phyloP scores from a whole-genome alignment of 2,113 vertebrate species.

The Australoheros scitulus region DNA sequence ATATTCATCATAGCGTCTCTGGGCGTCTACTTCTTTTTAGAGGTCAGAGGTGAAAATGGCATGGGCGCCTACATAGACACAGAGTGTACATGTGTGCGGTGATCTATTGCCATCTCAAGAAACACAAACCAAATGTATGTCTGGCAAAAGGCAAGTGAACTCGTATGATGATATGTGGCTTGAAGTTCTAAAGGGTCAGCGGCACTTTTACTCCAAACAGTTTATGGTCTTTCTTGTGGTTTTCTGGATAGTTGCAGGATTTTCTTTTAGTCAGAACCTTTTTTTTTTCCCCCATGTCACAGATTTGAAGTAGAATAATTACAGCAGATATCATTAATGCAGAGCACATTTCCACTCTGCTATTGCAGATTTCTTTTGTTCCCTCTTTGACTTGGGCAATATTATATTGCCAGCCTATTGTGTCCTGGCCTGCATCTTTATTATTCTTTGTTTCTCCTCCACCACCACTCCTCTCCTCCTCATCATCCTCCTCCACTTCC shows the following conservation, averaged over 20 bases:
- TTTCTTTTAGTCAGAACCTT: constrained; percentile 32
- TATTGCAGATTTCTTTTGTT: constrained; percentile 51
- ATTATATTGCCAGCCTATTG: constrained; percentile 43
- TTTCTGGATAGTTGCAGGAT: constrained; percentile 20
- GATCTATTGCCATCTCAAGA: constrained; percentile 64
- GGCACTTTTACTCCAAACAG: constrained; percentile 38
- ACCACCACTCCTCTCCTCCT: neutral
- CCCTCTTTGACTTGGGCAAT: constrained; percentile 40
- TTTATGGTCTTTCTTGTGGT: constrained; percentile 53
- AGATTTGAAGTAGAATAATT: constrained; percentile 12
- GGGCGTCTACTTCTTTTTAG: constrained; percentile 54
- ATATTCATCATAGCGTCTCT: constrained; percentile 69
- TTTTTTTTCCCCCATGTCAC: neutral
- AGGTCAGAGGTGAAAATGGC: constrained; percentile 66
- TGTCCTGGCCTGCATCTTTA: constrained; percentile 67
- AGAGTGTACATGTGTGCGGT: constrained; percentile 22
- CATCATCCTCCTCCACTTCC: neutral
- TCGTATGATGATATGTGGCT: constrained; percentile 59
- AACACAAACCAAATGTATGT: constrained; percentile 74
- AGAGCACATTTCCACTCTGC: constrained; percentile 43
- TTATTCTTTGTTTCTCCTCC: constrained; percentile 74
- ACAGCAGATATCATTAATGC: constrained; percentile 47
- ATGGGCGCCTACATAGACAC: constrained; percentile 37
- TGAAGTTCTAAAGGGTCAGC: constrained; percentile 56
- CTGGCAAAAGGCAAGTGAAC: constrained; percentile 64